phyloP scores from a whole-genome alignment of 1,140 invertebrate species.

The Euschistus heros region DNA sequence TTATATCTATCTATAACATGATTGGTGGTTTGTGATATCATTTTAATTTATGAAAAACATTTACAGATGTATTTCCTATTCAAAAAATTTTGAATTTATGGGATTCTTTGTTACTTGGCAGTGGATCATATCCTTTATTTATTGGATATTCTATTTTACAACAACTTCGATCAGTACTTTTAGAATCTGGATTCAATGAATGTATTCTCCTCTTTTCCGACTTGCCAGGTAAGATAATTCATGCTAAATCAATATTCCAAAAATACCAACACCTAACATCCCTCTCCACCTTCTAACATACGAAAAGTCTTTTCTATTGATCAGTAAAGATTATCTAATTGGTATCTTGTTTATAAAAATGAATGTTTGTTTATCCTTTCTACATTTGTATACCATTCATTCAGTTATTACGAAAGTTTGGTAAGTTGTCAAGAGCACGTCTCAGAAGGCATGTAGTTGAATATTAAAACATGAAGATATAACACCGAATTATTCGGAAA shows the following conservation, averaged over 20 bases:
- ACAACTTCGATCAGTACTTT: slow-evolving; percentile 71
- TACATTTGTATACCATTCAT: too few relatives aligned
- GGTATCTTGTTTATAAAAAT: too few relatives aligned
- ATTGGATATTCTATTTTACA: slow-evolving; percentile 88
- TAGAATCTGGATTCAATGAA: slow-evolving; percentile 90
- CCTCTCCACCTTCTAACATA: background rate
- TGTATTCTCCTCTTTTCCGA: slow-evolving; percentile 95
- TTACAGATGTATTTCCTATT: slow-evolving; percentile 88
- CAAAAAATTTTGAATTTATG: slow-evolving; percentile 97
- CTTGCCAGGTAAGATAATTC: slow-evolving; percentile 54
- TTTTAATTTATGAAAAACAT: too few relatives aligned
- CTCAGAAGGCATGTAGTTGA: too few relatives aligned
- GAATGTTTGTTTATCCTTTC: too few relatives aligned
- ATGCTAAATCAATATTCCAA: background rate
- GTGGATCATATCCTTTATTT: slow-evolving; percentile 87
- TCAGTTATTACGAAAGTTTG: too few relatives aligned
- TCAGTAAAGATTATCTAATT: background rate
- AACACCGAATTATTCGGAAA: too few relatives aligned
- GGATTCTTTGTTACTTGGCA: slow-evolving; percentile 90
- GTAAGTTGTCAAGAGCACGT: too few relatives aligned
- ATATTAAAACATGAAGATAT: too few relatives aligned
- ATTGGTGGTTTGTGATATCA: too few relatives aligned
- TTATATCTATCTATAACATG: too few relatives aligned
- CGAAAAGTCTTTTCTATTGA: background rate
- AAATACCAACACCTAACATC: background rate